Evolutionary conservation across 2,888 invertebrate species (phyloP).

Genomic region (Apamea anceps): DNA sequence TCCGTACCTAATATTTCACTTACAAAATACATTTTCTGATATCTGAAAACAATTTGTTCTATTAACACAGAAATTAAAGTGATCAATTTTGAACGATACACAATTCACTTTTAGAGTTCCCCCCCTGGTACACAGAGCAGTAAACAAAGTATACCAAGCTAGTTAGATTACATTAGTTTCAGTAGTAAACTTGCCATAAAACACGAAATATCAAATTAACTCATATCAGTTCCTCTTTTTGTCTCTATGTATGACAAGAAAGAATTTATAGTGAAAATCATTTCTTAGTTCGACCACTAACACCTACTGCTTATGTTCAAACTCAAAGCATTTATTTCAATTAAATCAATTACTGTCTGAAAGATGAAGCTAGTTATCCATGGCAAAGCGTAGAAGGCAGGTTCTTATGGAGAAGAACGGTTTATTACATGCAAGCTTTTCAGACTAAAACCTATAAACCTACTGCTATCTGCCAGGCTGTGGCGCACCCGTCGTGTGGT

Average conservation of each 20-base stretch:
- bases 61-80: constrained; percentile 80
- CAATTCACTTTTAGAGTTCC: constrained; percentile 76
- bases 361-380: background rate
- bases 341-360: background rate
- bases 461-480: constrained; percentile 43
- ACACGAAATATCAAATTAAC: background rate
- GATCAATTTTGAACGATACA: constrained; percentile 77
- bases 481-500: constrained; percentile 56
- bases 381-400: background rate
- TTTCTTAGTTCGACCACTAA: background rate
- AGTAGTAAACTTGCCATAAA: background rate
- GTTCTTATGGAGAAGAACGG: background rate
- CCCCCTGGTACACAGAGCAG: constrained; percentile 60
- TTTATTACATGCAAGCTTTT: background rate
- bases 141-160: constrained; percentile 39
- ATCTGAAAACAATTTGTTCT: constrained; percentile 77
- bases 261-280: no score
- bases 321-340: background rate
- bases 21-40: constrained; percentile 57
- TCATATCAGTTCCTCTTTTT: background rate
- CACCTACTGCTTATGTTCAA: background rate
- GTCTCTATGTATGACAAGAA: no score
- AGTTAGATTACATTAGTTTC: no score
- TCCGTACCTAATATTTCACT: constrained; percentile 62
- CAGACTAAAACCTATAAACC: constrained; percentile 10